Base-by-base conservation (phyloP, 2,888 invertebrate genomes). In the Drosophila flavopinicola region DNA sequence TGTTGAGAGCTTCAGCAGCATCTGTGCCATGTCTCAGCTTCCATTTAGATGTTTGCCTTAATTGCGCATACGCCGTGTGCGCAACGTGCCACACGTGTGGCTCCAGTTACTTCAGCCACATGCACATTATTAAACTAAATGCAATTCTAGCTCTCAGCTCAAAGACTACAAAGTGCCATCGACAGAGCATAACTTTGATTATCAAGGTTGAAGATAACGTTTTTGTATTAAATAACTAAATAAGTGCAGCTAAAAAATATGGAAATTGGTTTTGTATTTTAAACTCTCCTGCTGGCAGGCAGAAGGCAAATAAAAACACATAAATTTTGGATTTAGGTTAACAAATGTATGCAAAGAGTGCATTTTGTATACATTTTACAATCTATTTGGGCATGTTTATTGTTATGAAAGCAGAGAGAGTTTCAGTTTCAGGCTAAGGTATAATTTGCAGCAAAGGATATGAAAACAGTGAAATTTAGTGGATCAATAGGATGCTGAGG, bases 51-150 rank as follows among this genome's bases (percentile, higher is more conserved):
- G 17, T 39, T 49, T 52, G 48, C 33, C 27, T 37, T 39, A 61
- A 67, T 73, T 67, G 51, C 54, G 69, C 30, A 70, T 66, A 70
- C 73, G 67, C 35, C 48, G 33, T 30, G 52, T 71, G 32, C 7
- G 20, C 42, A 42, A 33, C 24, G 13, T 32, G 38, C 27, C 20
- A 7, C 47, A 35, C 25, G n/a, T 25, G 37, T 29, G 15, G 27
- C 30, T 13, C 10, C 10, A 6, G 6, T 9, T 15, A 9, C 49
- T 13, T 9, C 1, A 13, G 37, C 33, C 35, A 27, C 44, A 53
- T 56, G 30, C 9, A 70, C 30, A 20, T 41, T 11, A 25, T 61
- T 23, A 30, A 23, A 29, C 17, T 39, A 25, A 52, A 24, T 45
- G 11, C 3, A 9, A 27, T 10, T 9, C 25, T 9, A 23, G 13